Conservation (phyloP, 2,113 vertebrate genomes). For the Leucopternis melanops region DNA sequence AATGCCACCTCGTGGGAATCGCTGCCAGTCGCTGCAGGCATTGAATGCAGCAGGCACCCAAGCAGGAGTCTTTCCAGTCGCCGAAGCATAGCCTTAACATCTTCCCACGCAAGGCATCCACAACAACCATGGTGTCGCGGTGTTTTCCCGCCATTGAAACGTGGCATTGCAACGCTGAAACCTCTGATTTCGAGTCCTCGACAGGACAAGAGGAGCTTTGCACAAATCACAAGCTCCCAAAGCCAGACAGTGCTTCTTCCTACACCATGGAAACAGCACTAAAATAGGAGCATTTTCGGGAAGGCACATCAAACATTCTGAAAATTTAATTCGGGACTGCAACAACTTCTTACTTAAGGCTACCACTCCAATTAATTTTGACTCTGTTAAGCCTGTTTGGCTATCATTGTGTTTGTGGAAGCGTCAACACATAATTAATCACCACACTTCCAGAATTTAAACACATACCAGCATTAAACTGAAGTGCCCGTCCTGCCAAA, state of each 20-base stretch:
- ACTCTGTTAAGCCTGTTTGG: background rate
- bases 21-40: rapidly evolving
- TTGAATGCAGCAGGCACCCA: rapidly evolving
- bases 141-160: background rate
- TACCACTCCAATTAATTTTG: background rate
- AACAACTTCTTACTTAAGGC: background rate
- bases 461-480: background rate
- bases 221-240: background rate
- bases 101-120: background rate
- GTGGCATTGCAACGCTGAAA: background rate
- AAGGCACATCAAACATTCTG: background rate
- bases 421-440: rapidly evolving
- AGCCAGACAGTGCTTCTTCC: background rate
- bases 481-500: rapidly evolving
- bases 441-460: background rate
- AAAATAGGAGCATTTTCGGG: background rate
- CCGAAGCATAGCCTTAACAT: rapidly evolving
- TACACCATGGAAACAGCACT: rapidly evolving
- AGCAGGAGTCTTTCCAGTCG: background rate
- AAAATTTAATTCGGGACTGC: background rate
- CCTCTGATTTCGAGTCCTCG: background rate
- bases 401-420: background rate
- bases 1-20: slow-evolving; percentile 66
- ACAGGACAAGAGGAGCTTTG: background rate
- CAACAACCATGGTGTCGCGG: rapidly evolving